phyloP scores from a whole-genome alignment of 2,888 invertebrate species.

The Microdon myrmicae region DNA sequence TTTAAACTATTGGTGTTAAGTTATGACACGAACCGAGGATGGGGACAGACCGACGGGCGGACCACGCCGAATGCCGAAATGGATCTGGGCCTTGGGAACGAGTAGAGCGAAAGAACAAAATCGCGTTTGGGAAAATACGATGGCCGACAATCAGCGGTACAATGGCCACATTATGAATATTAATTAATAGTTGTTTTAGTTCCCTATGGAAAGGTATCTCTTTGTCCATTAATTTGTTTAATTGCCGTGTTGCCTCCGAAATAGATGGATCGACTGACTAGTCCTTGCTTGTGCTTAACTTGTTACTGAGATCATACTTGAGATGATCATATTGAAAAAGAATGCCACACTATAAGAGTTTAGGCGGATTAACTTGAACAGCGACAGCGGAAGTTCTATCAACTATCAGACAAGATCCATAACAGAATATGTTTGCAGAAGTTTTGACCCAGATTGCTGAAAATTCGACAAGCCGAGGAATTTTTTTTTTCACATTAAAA shows the following conservation, averaged over 20 bases:
- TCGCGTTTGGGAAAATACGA: conserved; percentile 28
- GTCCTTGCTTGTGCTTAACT: not conserved
- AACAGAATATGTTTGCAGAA: too few species aligned
- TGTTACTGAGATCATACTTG: not conserved
- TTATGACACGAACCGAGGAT: conserved; percentile 43
- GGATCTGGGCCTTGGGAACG: conserved; percentile 25
- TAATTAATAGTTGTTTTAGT: conserved; percentile 33
- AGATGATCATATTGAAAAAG: not conserved
- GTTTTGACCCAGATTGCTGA: too few species aligned
- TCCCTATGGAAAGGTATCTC: conserved; percentile 26
- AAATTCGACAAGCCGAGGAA: too few species aligned
- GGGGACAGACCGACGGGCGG: too few species aligned
- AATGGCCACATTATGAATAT: conserved; percentile 50
- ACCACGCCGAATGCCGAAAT: conserved; percentile 26
- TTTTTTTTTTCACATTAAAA: too few species aligned
- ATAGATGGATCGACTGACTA: not conserved
- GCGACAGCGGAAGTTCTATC: not conserved
- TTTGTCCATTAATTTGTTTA: conserved; percentile 40
- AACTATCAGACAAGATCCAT: not conserved
- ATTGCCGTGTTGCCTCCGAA: conserved; percentile 26
- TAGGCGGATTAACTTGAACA: too few species aligned
- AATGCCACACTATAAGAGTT: not conserved
- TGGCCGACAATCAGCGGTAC: too few species aligned
- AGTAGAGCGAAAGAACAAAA: not conserved
- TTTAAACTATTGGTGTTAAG: conserved; percentile 40